Conservation (phyloP, 2,888 invertebrate species). For the Xestoiulus laeticollis region DNA sequence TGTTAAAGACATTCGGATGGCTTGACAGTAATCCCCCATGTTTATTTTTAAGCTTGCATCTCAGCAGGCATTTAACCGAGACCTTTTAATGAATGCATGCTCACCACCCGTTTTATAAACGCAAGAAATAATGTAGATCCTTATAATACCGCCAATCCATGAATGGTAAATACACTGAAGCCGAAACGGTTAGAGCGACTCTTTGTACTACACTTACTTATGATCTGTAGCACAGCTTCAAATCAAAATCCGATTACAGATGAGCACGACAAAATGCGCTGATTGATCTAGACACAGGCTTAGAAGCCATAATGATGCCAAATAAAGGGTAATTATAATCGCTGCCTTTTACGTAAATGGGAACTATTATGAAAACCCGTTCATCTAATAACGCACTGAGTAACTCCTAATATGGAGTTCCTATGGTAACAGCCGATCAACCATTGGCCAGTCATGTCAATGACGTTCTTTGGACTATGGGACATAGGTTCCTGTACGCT, state of each 20-base stretch:
- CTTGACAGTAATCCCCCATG: too few species aligned
- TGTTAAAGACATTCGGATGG: too few species aligned
- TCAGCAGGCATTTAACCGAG: too few species aligned
- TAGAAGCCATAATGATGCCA: background rate
- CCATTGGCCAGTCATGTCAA: background rate
- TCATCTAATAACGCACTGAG: background rate
- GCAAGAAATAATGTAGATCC: too few species aligned
- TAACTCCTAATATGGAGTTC: background rate
- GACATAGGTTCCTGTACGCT: background rate
- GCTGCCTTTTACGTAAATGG: background rate
- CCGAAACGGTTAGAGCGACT: background rate
- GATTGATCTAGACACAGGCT: background rate
- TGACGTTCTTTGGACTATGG: background rate
- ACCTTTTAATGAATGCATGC: too few species aligned
- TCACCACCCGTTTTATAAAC: too few species aligned
- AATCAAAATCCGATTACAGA: background rate
- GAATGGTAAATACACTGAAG: background rate
- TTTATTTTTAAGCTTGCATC: too few species aligned
- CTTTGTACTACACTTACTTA: background rate
- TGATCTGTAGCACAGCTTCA: background rate
- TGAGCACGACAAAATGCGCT: background rate
- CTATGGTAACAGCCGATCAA: slow-evolving; percentile 17
- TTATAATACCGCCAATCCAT: background rate
- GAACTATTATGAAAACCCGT: background rate
- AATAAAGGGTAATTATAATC: slow-evolving; percentile 3